Evolutionary conservation across 2,888 invertebrate species (phyloP).

Genomic region (Trissolcus japonicus): DNA sequence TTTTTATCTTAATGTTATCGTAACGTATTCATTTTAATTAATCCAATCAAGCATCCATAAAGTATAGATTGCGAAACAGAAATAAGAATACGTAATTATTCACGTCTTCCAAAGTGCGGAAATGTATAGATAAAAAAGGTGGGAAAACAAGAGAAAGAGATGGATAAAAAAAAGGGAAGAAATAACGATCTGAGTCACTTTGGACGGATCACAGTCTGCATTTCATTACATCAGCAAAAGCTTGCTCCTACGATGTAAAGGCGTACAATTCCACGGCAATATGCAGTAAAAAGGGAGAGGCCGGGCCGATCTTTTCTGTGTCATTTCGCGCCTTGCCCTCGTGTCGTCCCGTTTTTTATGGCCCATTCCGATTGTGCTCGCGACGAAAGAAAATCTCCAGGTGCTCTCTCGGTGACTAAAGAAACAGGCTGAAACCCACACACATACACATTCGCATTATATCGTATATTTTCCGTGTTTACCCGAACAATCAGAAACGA

Average conservation of each 20-base stretch:
- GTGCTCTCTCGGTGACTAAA: conserved; percentile 37
- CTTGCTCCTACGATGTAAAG: conserved; percentile 35
- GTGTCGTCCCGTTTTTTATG: conserved; percentile 55
- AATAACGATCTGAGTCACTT: conserved; percentile 51
- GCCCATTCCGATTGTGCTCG: conserved; percentile 57
- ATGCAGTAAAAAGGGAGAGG: conserved; percentile 56
- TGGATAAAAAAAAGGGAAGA: conserved; percentile 28
- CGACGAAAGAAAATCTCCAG: conserved; percentile 60
- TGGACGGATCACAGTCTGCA: conserved; percentile 48
- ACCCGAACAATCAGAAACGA: no score
- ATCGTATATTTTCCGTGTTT: not conserved
- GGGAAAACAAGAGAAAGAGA: conserved; percentile 11
- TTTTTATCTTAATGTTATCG: no score
- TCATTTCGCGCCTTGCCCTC: conserved; percentile 57
- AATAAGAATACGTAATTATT: not conserved
- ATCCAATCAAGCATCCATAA: no score
- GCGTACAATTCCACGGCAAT: conserved; percentile 52
- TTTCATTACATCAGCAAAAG: conserved; percentile 54
- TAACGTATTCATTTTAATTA: no score
- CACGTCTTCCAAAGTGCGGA: no score
- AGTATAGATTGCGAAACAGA: no score
- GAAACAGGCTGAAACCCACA: conserved; percentile 45
- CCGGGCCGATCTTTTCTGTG: conserved; percentile 54
- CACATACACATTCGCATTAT: conserved; percentile 9
- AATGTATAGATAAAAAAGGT: conserved; percentile 1